Conservation (phyloP, 2,797 vertebrate species). For the Gymnothorax reevesii region DNA sequence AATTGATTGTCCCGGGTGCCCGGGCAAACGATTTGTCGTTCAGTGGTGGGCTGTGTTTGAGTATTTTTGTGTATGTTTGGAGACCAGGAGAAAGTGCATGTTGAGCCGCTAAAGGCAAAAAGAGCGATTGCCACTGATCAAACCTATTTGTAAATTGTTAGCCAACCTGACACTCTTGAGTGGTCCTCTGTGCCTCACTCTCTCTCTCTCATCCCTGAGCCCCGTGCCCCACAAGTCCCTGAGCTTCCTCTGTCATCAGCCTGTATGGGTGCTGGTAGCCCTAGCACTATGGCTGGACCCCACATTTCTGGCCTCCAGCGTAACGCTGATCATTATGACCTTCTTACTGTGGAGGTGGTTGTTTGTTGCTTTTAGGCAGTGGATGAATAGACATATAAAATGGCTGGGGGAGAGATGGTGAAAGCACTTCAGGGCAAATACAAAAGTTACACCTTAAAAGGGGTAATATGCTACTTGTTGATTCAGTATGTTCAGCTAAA, state of each 20-base stretch:
- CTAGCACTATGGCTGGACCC: neutral
- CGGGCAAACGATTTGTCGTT: too few species aligned
- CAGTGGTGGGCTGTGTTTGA: neutral
- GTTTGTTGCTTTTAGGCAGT: neutral
- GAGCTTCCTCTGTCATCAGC: neutral
- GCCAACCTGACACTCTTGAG: neutral
- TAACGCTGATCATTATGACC: neutral
- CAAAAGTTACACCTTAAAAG: too few species aligned
- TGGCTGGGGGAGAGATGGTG: neutral
- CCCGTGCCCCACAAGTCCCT: neutral
- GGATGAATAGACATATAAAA: neutral
- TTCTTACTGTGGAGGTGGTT: neutral
- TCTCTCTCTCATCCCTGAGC: neutral
- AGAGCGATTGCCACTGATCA: slow-evolving; percentile 15
- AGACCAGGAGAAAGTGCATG: neutral
- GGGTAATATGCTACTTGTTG: too few species aligned
- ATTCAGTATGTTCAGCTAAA: too few species aligned
- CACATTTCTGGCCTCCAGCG: neutral
- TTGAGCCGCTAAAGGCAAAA: neutral
- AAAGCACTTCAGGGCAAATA: neutral
- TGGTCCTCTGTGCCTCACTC: neutral
- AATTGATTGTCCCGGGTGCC: too few species aligned
- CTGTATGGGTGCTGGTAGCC: neutral
- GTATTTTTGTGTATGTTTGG: neutral
- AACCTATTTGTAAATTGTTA: slow-evolving; percentile 18